Conservation (phyloP, 2,888 invertebrate genomes). For the Drosophila meridionalis region DNA sequence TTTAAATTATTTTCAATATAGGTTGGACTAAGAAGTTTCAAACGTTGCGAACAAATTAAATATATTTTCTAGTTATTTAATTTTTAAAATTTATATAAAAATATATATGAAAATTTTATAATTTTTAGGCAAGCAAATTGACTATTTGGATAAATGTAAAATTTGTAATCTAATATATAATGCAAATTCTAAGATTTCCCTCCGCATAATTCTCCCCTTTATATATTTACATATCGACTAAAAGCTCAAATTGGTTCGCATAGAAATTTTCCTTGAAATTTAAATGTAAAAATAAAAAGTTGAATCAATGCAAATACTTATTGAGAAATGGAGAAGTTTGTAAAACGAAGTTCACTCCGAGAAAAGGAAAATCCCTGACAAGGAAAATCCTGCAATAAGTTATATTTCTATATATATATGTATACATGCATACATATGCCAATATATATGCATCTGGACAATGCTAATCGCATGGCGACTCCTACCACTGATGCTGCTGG, state of each 20-base stretch:
- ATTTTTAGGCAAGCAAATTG: too few relatives aligned
- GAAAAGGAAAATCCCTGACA: not conserved
- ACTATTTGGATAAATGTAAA: too few relatives aligned
- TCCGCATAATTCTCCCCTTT: not conserved
- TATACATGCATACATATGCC: not conserved
- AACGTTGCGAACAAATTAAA: too few relatives aligned
- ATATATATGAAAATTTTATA: too few relatives aligned
- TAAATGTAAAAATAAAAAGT: not conserved
- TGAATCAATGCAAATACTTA: not conserved
- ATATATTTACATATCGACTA: not conserved
- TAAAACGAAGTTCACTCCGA: constrained; percentile 28
- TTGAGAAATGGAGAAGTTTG: not conserved
- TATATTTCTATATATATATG: not conserved
- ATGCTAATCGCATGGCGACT: constrained; percentile 29
- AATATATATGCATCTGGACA: not conserved
- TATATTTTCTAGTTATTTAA: too few relatives aligned
- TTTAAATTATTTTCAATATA: too few relatives aligned
- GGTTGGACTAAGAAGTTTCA: too few relatives aligned
- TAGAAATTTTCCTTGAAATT: too few relatives aligned
- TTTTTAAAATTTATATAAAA: too few relatives aligned
- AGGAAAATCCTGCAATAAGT: not conserved
- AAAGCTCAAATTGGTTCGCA: not conserved
- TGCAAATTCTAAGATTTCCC: too few relatives aligned
- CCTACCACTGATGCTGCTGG: constrained; percentile 6
- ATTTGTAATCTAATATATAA: too few relatives aligned